These are phyloP conservation scores for Lerista edwardsae DNA, from an alignment of 2,797 vertebrate genomes.

Conservation along the genomic window DNA sequence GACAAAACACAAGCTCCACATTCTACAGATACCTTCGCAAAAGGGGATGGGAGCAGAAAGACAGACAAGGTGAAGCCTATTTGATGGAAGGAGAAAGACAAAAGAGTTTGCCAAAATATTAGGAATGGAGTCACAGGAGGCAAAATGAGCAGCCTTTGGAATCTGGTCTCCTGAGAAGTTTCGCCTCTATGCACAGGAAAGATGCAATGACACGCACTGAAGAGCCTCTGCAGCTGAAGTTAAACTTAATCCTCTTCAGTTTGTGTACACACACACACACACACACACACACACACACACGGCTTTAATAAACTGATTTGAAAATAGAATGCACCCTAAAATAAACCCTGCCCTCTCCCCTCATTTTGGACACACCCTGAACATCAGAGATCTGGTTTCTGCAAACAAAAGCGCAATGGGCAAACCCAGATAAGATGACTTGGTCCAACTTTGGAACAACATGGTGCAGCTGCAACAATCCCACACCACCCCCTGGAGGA, in stretches of 20 bases:
- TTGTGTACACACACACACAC: too few species aligned
- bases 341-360: not conserved
- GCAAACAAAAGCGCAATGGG: not conserved
- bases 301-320: not conserved
- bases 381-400: not conserved
- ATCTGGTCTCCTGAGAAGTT: not conserved
- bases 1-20: too few species aligned
- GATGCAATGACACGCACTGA: not conserved
- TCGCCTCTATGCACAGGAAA: not conserved
- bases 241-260: not conserved
- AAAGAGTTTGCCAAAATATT: not conserved
- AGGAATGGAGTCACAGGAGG: not conserved
- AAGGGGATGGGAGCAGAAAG: not conserved
- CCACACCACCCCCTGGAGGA: not conserved
- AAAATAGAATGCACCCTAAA: constrained; percentile 4
- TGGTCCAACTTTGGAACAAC: not conserved
- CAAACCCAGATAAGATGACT: too few species aligned
- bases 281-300: too few species aligned
- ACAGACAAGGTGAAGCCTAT: fast-evolving
- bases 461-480: not conserved
- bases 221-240: too few species aligned
- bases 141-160: not conserved
- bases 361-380: not conserved
- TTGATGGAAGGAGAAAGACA: too few species aligned
- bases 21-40: not conserved